These are phyloP conservation scores for Uria aalge DNA, from an alignment of 2,113 vertebrate genomes.

Conservation along the genomic window DNA sequence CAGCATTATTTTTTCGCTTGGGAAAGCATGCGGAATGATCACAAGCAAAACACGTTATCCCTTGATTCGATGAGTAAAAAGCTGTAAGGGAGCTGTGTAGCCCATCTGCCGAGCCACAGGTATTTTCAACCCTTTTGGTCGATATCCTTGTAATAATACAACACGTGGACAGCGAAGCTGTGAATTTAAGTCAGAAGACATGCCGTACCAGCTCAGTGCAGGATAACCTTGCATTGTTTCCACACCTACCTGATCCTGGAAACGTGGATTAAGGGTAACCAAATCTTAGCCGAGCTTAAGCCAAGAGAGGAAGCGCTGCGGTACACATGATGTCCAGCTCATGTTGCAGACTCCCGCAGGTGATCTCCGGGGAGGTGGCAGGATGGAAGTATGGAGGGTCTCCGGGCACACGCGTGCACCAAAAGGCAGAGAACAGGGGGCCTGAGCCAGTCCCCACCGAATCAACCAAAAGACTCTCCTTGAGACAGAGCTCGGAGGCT, in stretches of 20 bases:
- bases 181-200: neutral
- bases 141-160: neutral
- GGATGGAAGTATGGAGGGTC: neutral
- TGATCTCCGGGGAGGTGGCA: neutral
- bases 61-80: neutral
- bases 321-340: neutral
- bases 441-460: neutral
- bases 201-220: neutral
- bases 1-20: neutral
- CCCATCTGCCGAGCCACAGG: neutral
- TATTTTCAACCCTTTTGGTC: neutral
- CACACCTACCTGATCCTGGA: neutral
- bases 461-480: rapidly evolving
- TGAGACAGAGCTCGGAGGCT: neutral
- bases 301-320: neutral
- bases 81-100: neutral
- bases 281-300: neutral
- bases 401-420: rapidly evolving
- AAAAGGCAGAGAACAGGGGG: neutral
- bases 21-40: neutral
- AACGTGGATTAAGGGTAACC: neutral
- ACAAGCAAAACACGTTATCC: neutral
- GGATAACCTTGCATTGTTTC: neutral
- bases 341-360: neutral
- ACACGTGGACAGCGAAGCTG: neutral